A percentile compares a stretch with the other conserved stretches of the same genome.
phyloP scores from a whole-genome alignment of 2,113 vertebrate genomes.

The Rhombomys opimus region DNA sequence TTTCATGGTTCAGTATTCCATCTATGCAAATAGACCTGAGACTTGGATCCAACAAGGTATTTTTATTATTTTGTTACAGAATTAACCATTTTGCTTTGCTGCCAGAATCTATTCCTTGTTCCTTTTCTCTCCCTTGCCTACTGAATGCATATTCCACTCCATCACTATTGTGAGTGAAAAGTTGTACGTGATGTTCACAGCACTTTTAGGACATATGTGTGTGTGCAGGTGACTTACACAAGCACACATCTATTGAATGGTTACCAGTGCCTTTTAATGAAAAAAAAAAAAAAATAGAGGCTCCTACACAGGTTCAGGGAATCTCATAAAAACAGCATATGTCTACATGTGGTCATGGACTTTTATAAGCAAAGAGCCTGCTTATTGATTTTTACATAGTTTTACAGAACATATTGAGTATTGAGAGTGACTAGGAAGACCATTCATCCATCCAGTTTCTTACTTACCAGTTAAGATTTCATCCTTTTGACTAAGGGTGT shows the following conservation, averaged over 20 bases:
- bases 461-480: neutral
- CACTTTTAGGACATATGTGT: neutral
- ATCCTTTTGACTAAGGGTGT: slow-evolving; percentile 7
- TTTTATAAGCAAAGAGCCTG: neutral
- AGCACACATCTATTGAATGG: neutral
- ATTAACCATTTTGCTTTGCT: neutral
- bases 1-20: neutral
- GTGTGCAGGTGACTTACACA: neutral
- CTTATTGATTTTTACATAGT: neutral
- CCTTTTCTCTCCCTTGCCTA: slow-evolving; percentile 38
- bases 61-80: neutral
- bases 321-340: neutral
- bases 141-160: neutral
- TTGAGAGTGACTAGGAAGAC: neutral
- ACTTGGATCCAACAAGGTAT: neutral
- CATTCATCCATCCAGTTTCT: neutral
- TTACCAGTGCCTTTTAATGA: neutral
- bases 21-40: neutral
- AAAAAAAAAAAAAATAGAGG: neutral
- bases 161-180: neutral
- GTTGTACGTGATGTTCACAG: slow-evolving; percentile 23
- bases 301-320: neutral
- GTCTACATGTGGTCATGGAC: neutral
- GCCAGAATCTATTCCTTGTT: neutral
- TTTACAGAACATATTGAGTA: neutral